Evolutionary conservation across 1,140 invertebrate species (phyloP).

Genomic region (Pseudomyrmex dendroicus): DNA sequence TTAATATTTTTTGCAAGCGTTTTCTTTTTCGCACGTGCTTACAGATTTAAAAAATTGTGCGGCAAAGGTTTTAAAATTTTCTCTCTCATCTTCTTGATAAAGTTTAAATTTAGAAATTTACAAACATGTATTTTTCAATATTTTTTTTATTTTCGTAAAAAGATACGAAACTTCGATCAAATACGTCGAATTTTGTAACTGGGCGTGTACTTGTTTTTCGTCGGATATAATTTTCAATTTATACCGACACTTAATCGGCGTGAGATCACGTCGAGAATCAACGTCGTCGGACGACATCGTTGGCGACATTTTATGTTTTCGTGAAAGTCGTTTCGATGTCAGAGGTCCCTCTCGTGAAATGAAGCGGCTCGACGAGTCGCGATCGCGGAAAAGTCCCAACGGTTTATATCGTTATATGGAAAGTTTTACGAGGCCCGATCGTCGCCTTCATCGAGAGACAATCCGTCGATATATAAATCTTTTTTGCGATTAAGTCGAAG

Average conservation of each 20-base stretch:
- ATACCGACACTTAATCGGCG: not conserved
- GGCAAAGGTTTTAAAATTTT: too few relatives aligned
- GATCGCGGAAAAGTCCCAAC: conserved; percentile 12
- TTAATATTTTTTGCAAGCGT: not conserved
- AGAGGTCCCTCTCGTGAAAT: conserved; percentile 15
- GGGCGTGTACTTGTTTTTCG: not conserved
- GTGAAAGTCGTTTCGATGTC: conserved; percentile 23
- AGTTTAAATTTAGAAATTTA: too few relatives aligned
- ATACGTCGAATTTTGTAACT: too few relatives aligned
- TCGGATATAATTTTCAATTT: conserved; percentile 3
- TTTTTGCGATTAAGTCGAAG: conserved; percentile 26
- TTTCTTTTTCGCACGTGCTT: not conserved
- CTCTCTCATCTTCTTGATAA: too few relatives aligned
- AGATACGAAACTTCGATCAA: too few relatives aligned
- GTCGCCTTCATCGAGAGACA: not conserved
- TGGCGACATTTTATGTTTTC: conserved; percentile 36
- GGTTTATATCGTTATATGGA: conserved; percentile 25
- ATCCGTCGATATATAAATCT: conserved; percentile 38
- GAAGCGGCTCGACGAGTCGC: not conserved
- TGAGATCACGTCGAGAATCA: not conserved
- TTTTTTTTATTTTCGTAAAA: too few relatives aligned
- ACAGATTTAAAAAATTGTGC: too few relatives aligned
- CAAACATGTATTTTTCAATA: too few relatives aligned
- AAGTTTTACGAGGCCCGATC: conserved; percentile 22
- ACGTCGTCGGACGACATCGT: not conserved